phyloP scores from a whole-genome alignment of 2,797 vertebrate species.

The Coregonus suidteri region DNA sequence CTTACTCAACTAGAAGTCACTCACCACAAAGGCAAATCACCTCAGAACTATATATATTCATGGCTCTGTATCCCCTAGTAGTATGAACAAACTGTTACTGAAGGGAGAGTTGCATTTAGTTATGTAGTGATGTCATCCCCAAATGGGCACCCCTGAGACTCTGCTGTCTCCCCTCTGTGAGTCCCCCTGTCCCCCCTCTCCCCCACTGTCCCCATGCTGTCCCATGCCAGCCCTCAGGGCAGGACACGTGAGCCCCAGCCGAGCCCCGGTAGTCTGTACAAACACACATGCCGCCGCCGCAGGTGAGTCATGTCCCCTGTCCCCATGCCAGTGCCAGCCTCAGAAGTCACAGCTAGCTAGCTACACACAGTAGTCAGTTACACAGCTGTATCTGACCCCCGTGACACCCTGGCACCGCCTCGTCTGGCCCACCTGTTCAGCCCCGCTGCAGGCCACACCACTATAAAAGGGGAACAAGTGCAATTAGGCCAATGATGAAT shows the following conservation, averaged over 20 bases:
- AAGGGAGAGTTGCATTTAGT: not conserved
- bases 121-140: constrained; percentile 23
- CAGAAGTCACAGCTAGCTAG: constrained; percentile 20
- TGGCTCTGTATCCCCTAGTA: too few relatives aligned
- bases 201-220: constrained; percentile 16
- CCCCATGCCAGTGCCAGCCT: constrained; percentile 16
- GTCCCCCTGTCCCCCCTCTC: constrained; percentile 23
- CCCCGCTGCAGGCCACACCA: constrained; percentile 19
- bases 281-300: constrained; percentile 47
- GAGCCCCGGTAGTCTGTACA: constrained; percentile 32
- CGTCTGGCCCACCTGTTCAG: constrained; percentile 67
- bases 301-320: constrained; percentile 53
- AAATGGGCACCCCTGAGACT: constrained; percentile 64
- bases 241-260: constrained; percentile 67
- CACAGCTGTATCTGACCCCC: constrained; percentile 67
- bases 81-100: not conserved
- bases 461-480: constrained; percentile 40
- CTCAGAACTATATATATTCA: too few relatives aligned
- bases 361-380: constrained; percentile 27
- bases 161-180: constrained; percentile 44
- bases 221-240: constrained; percentile 51
- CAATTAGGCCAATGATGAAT: constrained; percentile 72
- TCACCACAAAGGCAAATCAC: not conserved
- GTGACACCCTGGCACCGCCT: constrained; percentile 62
- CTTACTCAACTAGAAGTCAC: not conserved